These are phyloP conservation scores for Sylvia borin DNA, from an alignment of 2,797 vertebrate genomes.

Conservation along the genomic window DNA sequence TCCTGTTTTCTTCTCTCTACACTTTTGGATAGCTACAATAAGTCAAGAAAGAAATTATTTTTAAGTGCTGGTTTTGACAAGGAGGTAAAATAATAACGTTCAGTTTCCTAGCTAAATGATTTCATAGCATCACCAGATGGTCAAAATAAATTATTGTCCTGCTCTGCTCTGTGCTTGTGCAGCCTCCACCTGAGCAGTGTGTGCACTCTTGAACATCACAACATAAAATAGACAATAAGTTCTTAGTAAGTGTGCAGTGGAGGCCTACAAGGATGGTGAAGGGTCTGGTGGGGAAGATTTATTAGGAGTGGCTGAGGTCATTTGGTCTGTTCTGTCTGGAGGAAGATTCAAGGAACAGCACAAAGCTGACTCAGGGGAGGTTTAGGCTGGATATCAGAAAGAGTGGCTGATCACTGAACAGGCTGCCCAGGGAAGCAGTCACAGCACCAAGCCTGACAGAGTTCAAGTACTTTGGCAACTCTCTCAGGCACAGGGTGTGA, in stretches of 20 bases:
- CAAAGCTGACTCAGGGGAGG: too few relatives aligned
- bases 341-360: not conserved
- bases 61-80: not conserved
- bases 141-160: not conserved
- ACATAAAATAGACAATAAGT: not conserved
- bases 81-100: not conserved
- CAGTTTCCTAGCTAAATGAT: not conserved
- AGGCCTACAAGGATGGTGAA: not conserved
- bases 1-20: not conserved
- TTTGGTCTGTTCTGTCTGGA: not conserved
- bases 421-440: not conserved
- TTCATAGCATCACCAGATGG: not conserved
- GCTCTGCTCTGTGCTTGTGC: accelerated
- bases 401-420: not conserved
- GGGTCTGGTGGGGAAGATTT: not conserved
- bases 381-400: not conserved
- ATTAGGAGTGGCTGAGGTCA: not conserved
- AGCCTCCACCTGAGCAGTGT: accelerated
- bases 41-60: not conserved
- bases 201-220: not conserved
- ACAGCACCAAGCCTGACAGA: not conserved
- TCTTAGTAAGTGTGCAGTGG: not conserved
- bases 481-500: not conserved
- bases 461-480: not conserved
- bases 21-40: not conserved